Percentiles rank a stretch among this genome's conserved stretches.
Conservation (phyloP, 2,888 invertebrate species). For the Antheraea yamamai region DNA sequence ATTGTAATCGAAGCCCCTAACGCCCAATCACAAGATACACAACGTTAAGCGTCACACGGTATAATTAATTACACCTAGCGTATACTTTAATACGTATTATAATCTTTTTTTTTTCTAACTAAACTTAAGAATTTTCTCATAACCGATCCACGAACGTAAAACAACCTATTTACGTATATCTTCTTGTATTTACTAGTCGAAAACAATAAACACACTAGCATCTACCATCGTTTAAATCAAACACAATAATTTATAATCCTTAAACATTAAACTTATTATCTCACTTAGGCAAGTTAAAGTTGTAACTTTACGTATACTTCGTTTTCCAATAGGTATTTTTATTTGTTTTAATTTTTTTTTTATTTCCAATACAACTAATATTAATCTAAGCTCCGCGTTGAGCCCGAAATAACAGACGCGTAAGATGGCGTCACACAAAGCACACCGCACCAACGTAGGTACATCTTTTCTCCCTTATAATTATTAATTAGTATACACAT, state of each 20-base stretch:
- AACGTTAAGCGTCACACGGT: conserved; percentile 46
- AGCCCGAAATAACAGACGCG: conserved; percentile 51
- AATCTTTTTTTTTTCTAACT: conserved; percentile 62
- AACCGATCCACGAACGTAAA: conserved; percentile 55
- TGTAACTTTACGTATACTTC: conserved; percentile 82
- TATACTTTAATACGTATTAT: conserved; percentile 78
- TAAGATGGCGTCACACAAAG: conserved; percentile 30
- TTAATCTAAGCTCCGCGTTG: conserved; percentile 73
- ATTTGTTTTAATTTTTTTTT: conserved; percentile 41
- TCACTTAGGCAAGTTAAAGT: conserved; percentile 83
- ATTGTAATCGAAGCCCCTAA: conserved; percentile 25
- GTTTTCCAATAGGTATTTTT: conserved; percentile 77
- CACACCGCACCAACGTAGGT: background rate
- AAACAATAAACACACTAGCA: conserved; percentile 73
- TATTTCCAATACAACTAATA: background rate
- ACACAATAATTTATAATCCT: conserved; percentile 60
- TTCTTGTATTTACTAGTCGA: conserved; percentile 71
- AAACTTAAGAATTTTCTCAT: conserved; percentile 62
- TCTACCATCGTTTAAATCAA: conserved; percentile 76
- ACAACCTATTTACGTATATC: conserved; percentile 70
- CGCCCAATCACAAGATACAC: conserved; percentile 22
- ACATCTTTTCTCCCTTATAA: background rate
- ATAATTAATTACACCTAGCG: conserved; percentile 74
- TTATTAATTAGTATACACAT: conserved; percentile 75
- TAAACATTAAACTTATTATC: conserved; percentile 76